These are phyloP conservation scores for Oeneis ivallda DNA, from an alignment of 2,888 invertebrate genomes.

Conservation along the genomic window DNA sequence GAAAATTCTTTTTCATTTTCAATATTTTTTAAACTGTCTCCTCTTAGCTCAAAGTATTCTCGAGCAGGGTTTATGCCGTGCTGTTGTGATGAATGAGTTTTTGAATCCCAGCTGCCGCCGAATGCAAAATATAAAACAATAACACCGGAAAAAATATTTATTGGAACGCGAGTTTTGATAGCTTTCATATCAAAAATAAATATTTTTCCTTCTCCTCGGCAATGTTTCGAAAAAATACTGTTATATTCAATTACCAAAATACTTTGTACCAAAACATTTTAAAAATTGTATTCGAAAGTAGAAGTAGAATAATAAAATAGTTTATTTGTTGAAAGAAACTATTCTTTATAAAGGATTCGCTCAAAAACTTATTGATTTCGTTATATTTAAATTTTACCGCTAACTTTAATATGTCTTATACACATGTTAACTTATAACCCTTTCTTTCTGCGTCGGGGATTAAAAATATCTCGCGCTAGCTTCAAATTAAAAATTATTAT, in stretches of 20 bases:
- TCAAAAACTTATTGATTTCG: no score
- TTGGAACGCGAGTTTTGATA: constrained; percentile 17
- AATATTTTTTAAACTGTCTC: constrained; percentile 6
- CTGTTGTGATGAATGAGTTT: constrained; percentile 24
- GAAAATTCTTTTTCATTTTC: background rate
- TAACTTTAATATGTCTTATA: no score
- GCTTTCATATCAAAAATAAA: constrained; percentile 22
- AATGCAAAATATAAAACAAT: constrained; percentile 24
- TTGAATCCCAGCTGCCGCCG: constrained; percentile 24
- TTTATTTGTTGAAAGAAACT: no score
- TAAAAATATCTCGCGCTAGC: no score
- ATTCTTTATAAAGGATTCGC: no score
- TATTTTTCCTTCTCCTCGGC: background rate
- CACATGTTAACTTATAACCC: no score
- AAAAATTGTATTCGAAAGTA: background rate
- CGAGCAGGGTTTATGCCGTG: background rate
- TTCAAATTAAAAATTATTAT: no score
- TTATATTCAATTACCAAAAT: background rate
- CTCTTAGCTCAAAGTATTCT: background rate
- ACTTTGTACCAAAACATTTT: background rate
- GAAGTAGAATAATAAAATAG: background rate
- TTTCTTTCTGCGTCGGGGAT: no score
- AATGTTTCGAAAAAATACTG: background rate
- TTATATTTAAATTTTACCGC: no score
- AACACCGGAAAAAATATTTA: constrained; percentile 23